Evolutionary conservation across 2,888 invertebrate species (phyloP), one percentile per base, ranked within the genome.

Genomic region (Macrophya alboannulata): DNA sequence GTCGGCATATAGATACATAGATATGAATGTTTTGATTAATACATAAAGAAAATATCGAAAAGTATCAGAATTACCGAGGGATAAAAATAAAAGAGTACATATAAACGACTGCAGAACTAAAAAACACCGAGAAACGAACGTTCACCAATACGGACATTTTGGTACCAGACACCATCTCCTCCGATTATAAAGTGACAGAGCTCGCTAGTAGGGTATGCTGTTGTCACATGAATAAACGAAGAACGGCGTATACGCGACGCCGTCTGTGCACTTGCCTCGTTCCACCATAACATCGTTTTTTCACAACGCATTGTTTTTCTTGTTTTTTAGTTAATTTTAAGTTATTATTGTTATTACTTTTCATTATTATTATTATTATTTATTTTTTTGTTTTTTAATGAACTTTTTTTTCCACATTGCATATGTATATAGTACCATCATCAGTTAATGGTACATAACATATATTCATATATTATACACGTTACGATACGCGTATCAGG

Each of bases 91-190:
- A n/a, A n/a, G 6, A 31, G 31, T 31, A 31, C 3, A n/a, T 51
- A 51, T n/a, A 55, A n/a, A 55, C 55, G n/a, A n/a, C 8, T 55
- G n/a, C 31, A 31, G 31, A 8, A 55, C n/a, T 3, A n/a, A 55
- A 55, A 2, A 55, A 55, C n/a, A 9, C 21, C 21, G 62, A 25
- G 5, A 3, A 62, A 10, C 62, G 62, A 62, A 10, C 62, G 62
- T 62, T 62, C 25, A 62, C 25, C 62, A 25, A 25, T 62, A 62
- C 62, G 25, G 62, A 62, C 62, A 62, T 62, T 62, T 62, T 62
- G 62, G 62, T 62, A 62, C 62, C 62, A 25, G 62, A 62, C 25
- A 55, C 55, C 55, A 55, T 55, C 55, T 55, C 55, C n/a, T n/a
- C 55, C n/a, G 55, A 55, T 17, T 55, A 55, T 55, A n/a, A 55